A percentile compares a stretch with the other conserved stretches of the same genome.
Conservation (phyloP, 2,113 vertebrate species). For the Saccopteryx leptura region DNA sequence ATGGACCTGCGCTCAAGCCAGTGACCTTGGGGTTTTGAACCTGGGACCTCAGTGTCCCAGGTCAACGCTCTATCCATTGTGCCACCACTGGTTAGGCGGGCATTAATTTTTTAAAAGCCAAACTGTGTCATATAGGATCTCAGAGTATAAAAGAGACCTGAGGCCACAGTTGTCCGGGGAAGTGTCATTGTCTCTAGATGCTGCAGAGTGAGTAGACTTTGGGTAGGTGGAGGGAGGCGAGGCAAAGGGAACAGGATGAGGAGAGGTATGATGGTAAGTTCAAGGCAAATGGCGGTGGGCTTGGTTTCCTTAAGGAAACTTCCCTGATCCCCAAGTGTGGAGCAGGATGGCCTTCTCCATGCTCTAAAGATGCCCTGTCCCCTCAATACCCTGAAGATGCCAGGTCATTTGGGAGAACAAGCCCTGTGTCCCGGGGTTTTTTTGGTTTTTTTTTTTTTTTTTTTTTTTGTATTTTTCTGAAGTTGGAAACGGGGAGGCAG, state of each 20-base stretch:
- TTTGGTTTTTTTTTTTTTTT: too few relatives aligned
- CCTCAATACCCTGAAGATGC: neutral
- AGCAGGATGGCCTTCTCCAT: neutral
- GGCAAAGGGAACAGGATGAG: neutral
- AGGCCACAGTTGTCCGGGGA: neutral
- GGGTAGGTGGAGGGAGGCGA: neutral
- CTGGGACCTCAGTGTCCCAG: too few relatives aligned
- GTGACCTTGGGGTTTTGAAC: too few relatives aligned
- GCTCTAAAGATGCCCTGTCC: neutral
- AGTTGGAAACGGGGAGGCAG: too few relatives aligned
- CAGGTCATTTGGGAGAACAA: rapidly evolving
- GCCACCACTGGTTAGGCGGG: too few relatives aligned
- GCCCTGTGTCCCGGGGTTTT: neutral
- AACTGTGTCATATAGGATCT: neutral
- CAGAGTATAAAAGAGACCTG: neutral
- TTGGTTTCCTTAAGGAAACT: conserved; percentile 24
- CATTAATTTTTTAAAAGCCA: neutral
- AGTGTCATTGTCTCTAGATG: neutral
- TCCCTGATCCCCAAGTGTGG: neutral
- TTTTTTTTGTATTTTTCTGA: too few relatives aligned
- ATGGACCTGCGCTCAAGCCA: too few relatives aligned
- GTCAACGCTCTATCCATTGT: too few relatives aligned
- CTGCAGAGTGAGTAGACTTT: neutral
- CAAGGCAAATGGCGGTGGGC: neutral
- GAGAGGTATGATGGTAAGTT: neutral